Percentiles rank a stretch among this genome's conserved stretches.
phyloP scores from a whole-genome alignment of 2,113 vertebrate species.

The Callaeas wilsoni region DNA sequence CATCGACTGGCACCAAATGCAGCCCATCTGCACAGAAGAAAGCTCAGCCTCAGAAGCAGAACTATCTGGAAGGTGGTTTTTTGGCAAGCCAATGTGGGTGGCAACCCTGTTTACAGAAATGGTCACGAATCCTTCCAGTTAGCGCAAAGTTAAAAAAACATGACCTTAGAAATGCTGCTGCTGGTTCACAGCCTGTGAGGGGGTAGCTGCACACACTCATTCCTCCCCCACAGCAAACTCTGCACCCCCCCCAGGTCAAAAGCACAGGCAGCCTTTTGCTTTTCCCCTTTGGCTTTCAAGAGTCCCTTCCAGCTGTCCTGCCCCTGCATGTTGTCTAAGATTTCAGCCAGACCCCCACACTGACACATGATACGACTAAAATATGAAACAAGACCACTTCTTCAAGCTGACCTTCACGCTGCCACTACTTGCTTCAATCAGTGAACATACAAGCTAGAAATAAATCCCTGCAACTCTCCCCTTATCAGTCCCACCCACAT shows the following conservation, averaged over 20 bases:
- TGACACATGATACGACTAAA: not conserved
- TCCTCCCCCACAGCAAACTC: not conserved
- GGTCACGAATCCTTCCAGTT: not conserved
- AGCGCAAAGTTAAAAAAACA: not conserved
- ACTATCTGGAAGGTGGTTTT: not conserved
- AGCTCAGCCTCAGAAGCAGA: not conserved
- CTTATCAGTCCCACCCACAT: not conserved
- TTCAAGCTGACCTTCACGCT: not conserved
- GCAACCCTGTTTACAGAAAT: constrained; percentile 3
- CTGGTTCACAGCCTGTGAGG: not conserved
- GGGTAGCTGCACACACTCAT: not conserved
- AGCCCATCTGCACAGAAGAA: not conserved
- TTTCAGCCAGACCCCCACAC: not conserved
- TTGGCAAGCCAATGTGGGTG: not conserved
- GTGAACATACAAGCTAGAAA: not conserved
- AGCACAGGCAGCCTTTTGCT: not conserved
- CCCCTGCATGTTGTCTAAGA: fast-evolving
- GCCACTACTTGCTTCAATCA: not conserved
- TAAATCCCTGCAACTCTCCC: constrained; percentile 5
- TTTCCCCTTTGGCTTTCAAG: not conserved
- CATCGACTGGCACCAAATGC: not conserved
- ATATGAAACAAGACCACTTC: not conserved
- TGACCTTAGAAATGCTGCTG: not conserved
- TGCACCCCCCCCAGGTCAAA: not conserved
- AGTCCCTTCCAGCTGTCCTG: not conserved